phyloP scores from a whole-genome alignment of 2,113 vertebrate genomes.

The Isurus oxyrinchus region DNA sequence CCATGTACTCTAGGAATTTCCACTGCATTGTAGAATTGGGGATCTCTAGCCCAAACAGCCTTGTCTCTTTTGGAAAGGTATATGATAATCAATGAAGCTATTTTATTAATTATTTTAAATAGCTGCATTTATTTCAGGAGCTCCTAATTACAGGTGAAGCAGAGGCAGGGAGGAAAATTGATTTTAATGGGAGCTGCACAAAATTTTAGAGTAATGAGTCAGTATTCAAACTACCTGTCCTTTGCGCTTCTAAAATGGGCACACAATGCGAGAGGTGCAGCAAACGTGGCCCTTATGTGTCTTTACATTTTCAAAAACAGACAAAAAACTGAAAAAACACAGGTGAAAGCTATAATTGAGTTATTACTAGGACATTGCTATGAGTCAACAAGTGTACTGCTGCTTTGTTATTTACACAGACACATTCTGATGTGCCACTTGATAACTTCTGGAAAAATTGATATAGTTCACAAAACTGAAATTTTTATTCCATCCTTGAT shows the following conservation, averaged over 20 bases:
- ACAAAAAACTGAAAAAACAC: neutral
- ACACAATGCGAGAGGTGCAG: neutral
- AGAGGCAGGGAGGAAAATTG: neutral
- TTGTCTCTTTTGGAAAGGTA: neutral
- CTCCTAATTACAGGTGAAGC: neutral
- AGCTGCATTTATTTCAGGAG: neutral
- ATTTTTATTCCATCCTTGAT: neutral
- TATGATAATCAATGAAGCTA: neutral
- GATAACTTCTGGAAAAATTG: neutral
- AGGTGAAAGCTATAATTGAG: neutral
- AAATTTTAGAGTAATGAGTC: neutral
- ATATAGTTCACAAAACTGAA: neutral
- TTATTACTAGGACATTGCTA: neutral
- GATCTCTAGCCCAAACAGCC: neutral
- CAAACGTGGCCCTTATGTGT: neutral
- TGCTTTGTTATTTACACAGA: neutral
- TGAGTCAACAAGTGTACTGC: neutral
- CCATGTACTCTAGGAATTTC: neutral
- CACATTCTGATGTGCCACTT: neutral
- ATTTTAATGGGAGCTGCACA: neutral
- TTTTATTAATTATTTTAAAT: neutral
- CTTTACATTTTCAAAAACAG: neutral
- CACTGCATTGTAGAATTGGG: neutral
- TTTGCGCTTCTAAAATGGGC: neutral
- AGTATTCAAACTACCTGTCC: neutral